Evolutionary conservation across 1,140 invertebrate genomes (phyloP), one percentile per base, ranked within the genome.

Genomic region (Pseudomyrmex sp.): DNA sequence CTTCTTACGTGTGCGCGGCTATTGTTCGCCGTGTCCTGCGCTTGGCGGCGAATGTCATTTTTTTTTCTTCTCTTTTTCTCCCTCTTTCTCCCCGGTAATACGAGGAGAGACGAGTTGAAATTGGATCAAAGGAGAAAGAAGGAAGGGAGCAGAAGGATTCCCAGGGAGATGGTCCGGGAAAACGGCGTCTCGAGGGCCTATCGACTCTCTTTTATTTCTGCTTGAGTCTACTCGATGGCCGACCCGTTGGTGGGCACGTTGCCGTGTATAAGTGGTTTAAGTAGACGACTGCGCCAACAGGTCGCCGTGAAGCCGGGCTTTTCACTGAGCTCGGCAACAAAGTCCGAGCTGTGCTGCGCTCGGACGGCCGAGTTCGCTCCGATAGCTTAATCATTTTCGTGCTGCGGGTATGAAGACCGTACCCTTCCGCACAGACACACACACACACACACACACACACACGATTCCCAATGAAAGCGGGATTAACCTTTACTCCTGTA

Each of bases 191-290:
- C 76, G 66, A 80, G 76, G 66, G 76, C 76, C 76, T 80, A 80
- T 80, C 76, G 76, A 80, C 66, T 80, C 65, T 79, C 76, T 80
- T 80, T 80, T 80, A 80, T 70, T 80, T 80, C 76, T 48, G 58
- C 76, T 80, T 66, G 52, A 70, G 65, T 79, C 66, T 70, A 79
- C 76, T 80, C 76, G 76, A 80, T 72, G 54, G 65, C 44, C 65
- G 65, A 35, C n/a, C 66, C 66, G 76, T 72, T 61, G 76, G 66
- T 48, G 76, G 54, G 76, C 76, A 80, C 76, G 76, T 70, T 72
- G 76, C 76, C 76, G 76, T 80, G 72, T 80, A 80, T 80, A 80
- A 80, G 76, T 80, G 76, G 76, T 80, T 80, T 80, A 80, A 80
- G 76, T 80, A 80, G 76, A 80, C 66, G 76, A 80, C 58, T 58